Evolutionary conservation across 1,140 invertebrate genomes (phyloP), one percentile per base, ranked within the genome.

Genomic region (Ditylenchus dipsaci): DNA sequence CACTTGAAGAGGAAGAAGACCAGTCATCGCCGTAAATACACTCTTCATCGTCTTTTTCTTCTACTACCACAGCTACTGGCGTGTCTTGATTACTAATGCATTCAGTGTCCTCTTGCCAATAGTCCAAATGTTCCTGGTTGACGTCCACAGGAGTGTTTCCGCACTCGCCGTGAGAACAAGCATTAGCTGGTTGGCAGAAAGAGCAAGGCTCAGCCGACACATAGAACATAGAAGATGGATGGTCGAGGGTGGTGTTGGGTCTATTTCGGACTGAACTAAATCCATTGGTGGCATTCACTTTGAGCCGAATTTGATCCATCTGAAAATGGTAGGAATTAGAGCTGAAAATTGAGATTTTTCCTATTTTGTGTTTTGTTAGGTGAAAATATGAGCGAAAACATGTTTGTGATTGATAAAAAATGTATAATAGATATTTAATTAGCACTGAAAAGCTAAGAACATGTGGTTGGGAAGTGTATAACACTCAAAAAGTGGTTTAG

Each of bases 261-360:
- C 53, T 27, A 26, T 53, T 19, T 26, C 49, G 49, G 23, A 8
- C 49, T 8, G 49, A 53, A 17, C n/a, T 53, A 17, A 26, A 21
- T 3, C 49, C 49, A 26, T 53, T 53, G 33, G 33, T 38, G 33
- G 3, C 11, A 38, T 38, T 30, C 67, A 68, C 49, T 33, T 47
- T 45, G 17, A n/a, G 47, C 19, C 67, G 67, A 26, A 68, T 65
- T 65, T 65, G 58, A 42, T 45, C 53, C 67, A 68, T 56, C 67
- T 68, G 38, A 9, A 67, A 60, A 53, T 7, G 3, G 15, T 3
- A 53, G 8, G 49, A 53, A 8, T 38, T 38, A 11, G 11, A 38
- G 33, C 11, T 5, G 33, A 38, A 38, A n/a, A n/a, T n/a, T n/a
- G n/a, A n/a, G n/a, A n/a, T n/a, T n/a, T n/a, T n/a, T n/a, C n/a